Evolutionary conservation across 2,888 invertebrate genomes (phyloP), one percentile per base, ranked within the genome.

Genomic region (Salticus scenicus): DNA sequence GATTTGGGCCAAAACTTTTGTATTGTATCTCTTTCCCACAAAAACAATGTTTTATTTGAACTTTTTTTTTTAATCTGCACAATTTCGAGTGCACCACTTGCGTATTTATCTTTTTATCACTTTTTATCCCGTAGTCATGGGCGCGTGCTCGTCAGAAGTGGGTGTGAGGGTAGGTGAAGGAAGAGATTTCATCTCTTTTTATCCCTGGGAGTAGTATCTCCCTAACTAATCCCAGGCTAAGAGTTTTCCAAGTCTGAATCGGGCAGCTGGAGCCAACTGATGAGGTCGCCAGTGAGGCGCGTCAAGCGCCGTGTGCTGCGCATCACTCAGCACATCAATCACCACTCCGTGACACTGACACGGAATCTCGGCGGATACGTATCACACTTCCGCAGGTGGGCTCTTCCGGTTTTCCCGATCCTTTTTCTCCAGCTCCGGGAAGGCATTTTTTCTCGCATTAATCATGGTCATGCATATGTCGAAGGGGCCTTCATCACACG

Each of bases 351-450:
- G 86, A 86, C 86, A 86, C 51, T 79, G 86, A 86, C 86, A 86
- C 57, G 75, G 86, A 80, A 79, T 86, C 86, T 86, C 79, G 74
- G 80, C 80, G 86, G 86, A 86, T 86, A 75, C 86, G 86, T 86
- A 86, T 86, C 86, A 76, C 86, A 86, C 86, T 80, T 86, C 86
- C 86, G 86, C 86, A 86, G 86, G 86, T 86, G 86, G 86, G 86
- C 86, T 71, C 85, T 86, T 86, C 86, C 86, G 86, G 86, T 86
- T 80, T 66, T 72, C 24, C 80, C 67, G 70, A 64, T 70, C 69
- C 78, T 73, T 42, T 84, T 77, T 73, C 67, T 73, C 73, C 76
- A 51, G 74, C 17, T 37, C 75, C 77, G 83, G 72, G 79, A 75
- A 86, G 67, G 70, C 80, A 79, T 85, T 85, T 86, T 86, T 86